A percentile compares a stretch with the other conserved stretches of the same genome.
phyloP scores from a whole-genome alignment of 2,113 vertebrate genomes.

The Herpetotheres cachinnans region DNA sequence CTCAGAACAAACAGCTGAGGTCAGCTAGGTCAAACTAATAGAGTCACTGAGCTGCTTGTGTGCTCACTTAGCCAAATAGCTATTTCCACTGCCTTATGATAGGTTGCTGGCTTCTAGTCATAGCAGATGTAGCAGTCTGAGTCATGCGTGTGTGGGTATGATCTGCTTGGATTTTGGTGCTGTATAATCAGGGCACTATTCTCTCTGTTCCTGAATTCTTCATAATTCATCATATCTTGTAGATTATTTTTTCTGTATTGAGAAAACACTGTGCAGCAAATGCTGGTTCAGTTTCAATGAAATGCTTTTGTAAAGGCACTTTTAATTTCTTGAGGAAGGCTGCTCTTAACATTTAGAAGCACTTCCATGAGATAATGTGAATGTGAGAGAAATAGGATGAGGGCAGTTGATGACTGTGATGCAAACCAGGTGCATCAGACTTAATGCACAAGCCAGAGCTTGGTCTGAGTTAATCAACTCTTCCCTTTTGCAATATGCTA shows the following conservation, averaged over 20 bases:
- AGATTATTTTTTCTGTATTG: background rate
- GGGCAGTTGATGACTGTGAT: background rate
- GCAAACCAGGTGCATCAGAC: background rate
- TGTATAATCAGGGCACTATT: background rate
- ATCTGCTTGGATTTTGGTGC: background rate
- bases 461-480: background rate
- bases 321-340: background rate
- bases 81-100: background rate
- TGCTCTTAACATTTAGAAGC: background rate
- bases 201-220: background rate
- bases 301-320: background rate
- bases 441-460: background rate
- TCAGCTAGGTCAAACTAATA: background rate
- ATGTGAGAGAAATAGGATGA: background rate
- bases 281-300: background rate
- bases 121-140: background rate
- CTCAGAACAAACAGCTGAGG: background rate
- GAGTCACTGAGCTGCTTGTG: background rate
- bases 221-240: background rate
- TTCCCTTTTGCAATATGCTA: background rate
- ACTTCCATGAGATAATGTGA: background rate
- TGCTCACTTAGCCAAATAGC: background rate
- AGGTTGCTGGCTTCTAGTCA: background rate
- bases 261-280: background rate
- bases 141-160: fast-evolving